Percentiles rank a stretch among this genome's conserved stretches.
phyloP scores from a whole-genome alignment of 2,113 vertebrate genomes.

The Azemiops feae region DNA sequence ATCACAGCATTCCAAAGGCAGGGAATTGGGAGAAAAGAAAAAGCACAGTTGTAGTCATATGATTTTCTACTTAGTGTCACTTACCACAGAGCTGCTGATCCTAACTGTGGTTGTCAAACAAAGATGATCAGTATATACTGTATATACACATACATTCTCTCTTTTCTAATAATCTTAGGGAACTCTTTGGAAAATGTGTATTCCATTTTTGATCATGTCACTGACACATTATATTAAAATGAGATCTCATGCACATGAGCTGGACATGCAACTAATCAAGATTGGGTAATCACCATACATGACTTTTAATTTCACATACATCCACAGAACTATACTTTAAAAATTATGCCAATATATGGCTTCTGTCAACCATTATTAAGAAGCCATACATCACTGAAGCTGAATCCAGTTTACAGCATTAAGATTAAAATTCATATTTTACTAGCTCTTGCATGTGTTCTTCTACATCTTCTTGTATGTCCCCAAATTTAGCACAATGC shows the following conservation, averaged over 20 bases:
- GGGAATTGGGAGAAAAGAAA: neutral
- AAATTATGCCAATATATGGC: neutral
- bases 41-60: neutral
- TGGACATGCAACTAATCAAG: neutral
- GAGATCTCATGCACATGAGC: neutral
- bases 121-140: neutral
- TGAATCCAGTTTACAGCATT: neutral
- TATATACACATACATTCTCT: neutral
- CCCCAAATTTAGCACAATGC: neutral
- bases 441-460: neutral
- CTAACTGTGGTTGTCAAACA: neutral
- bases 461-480: neutral
- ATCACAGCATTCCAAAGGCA: neutral
- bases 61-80: neutral
- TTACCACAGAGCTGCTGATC: neutral
- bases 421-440: neutral
- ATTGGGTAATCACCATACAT: neutral
- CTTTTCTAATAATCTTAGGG: neutral
- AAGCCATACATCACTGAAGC: neutral
- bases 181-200: neutral
- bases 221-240: neutral
- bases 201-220: neutral
- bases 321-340: neutral
- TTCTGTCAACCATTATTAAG: neutral
- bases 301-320: neutral